These are phyloP conservation scores for Mixornis gularis DNA, from an alignment of 2,113 vertebrate species.

Conservation along the genomic window DNA sequence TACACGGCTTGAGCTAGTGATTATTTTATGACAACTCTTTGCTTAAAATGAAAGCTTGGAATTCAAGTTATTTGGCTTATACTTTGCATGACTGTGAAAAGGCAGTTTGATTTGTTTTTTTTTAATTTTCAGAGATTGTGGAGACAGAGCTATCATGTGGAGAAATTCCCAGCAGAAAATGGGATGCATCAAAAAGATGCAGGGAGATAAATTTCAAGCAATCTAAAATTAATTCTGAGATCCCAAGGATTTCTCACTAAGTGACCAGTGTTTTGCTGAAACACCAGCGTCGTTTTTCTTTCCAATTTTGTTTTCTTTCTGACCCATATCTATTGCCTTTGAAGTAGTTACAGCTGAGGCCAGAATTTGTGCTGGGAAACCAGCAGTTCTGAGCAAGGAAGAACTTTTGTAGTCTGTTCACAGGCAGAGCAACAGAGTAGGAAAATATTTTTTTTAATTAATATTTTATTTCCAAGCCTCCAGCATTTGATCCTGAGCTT, in stretches of 20 bases:
- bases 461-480: constrained; percentile 46
- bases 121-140: neutral
- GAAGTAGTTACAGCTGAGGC: constrained; percentile 35
- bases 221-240: neutral
- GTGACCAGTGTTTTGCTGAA: constrained; percentile 5
- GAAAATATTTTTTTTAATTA: neutral
- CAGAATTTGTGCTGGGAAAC: constrained; percentile 41
- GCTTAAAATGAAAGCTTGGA: neutral
- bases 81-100: neutral
- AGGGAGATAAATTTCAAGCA: neutral
- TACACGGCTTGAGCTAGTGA: neutral
- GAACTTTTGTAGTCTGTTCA: constrained; percentile 45
- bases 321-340: constrained; percentile 45
- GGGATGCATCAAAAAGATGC: neutral
- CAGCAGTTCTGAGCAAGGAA: constrained; percentile 21
- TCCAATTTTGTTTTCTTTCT: constrained; percentile 23
- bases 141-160: neutral
- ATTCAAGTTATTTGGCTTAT: neutral
- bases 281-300: neutral
- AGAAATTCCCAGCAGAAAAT: neutral
- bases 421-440: neutral
- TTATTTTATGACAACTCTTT: neutral
- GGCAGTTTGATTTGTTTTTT: neutral
- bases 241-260: neutral
- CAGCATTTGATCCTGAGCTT: neutral